phyloP scores from a whole-genome alignment of 2,113 vertebrate species.

The Hyla sarda region DNA sequence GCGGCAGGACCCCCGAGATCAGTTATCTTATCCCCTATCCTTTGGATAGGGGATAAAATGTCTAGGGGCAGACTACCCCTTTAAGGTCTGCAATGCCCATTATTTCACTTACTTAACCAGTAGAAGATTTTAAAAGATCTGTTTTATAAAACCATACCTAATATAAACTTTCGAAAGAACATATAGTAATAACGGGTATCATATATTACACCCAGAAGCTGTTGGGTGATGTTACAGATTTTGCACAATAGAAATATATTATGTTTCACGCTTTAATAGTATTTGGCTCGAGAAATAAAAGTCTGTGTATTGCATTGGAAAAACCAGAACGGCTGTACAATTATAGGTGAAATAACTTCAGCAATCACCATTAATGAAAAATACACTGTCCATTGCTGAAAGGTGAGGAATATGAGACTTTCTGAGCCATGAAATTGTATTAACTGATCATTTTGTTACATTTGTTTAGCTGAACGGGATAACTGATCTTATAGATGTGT shows the following conservation, averaged over 20 bases:
- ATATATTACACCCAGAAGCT: no score
- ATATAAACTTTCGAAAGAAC: no score
- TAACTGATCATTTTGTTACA: constrained; percentile 34
- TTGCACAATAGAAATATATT: background rate
- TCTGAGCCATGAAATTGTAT: constrained; percentile 24
- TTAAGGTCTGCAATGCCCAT: no score
- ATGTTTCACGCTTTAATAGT: background rate
- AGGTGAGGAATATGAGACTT: background rate
- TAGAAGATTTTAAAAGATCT: no score
- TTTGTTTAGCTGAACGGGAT: constrained; percentile 39
- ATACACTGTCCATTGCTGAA: background rate
- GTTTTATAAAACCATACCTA: no score
- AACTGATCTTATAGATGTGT: constrained; percentile 45
- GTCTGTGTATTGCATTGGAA: background rate
- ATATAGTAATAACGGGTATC: no score
- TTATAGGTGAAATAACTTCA: constrained; percentile 8
- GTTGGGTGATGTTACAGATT: no score
- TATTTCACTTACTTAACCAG: no score
- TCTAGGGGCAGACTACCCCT: no score
- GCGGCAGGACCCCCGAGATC: no score
- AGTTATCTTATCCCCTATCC: no score
- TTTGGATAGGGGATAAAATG: no score
- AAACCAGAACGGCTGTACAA: background rate
- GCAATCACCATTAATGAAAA: constrained; percentile 14
- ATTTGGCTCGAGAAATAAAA: background rate